phyloP scores from a whole-genome alignment of 1,140 invertebrate genomes.

The Lepidotrigona ventralis region DNA sequence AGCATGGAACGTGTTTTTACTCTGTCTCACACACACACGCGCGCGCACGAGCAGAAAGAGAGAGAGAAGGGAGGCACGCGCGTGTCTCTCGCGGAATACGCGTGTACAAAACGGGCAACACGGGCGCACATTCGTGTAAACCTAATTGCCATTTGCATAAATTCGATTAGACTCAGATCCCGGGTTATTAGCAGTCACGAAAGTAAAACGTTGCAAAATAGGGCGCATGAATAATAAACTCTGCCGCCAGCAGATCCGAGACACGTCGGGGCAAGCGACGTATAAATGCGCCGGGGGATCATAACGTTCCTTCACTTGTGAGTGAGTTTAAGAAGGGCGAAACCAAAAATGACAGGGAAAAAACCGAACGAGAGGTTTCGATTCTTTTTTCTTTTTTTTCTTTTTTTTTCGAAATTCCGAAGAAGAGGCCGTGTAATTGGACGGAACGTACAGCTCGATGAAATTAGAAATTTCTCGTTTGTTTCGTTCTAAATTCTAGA shows the following conservation, averaged over 20 bases:
- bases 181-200: constrained; percentile 69
- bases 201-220: constrained; percentile 71
- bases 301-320: not conserved
- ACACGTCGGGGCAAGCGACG: constrained; percentile 24
- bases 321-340: not conserved
- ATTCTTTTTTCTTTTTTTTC: too few species aligned
- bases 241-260: not conserved
- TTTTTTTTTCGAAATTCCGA: too few species aligned
- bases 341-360: not conserved
- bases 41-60: too few species aligned
- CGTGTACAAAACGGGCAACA: not conserved
- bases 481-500: too few species aligned
- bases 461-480: too few species aligned
- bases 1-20: constrained; percentile 24
- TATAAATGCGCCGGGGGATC: constrained; percentile 28
- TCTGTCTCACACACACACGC: not conserved
- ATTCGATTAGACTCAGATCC: constrained; percentile 70
- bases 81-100: not conserved
- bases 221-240: constrained; percentile 69
- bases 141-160: constrained; percentile 72
- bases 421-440: constrained; percentile 5
- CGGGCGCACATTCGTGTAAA: constrained; percentile 58
- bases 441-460: too few species aligned
- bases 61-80: not conserved
- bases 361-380: not conserved